Conservation (phyloP, 2,113 vertebrate genomes). For the Ahaetulla prasina region DNA sequence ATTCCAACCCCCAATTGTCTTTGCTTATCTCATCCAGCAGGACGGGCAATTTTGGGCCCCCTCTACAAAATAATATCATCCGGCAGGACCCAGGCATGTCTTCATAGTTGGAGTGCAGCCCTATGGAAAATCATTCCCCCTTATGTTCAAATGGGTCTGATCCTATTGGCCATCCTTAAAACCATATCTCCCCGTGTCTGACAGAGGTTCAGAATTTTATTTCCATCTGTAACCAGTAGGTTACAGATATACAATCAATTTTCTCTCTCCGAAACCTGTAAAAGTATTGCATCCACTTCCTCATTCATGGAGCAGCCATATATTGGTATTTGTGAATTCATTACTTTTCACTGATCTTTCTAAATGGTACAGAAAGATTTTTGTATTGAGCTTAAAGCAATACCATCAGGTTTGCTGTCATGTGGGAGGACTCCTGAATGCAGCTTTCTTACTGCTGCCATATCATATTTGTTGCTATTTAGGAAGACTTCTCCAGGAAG, state of each 20-base stretch:
- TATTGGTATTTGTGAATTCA: background rate
- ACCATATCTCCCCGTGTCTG: background rate
- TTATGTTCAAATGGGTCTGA: background rate
- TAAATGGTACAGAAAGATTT: background rate
- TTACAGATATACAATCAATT: background rate
- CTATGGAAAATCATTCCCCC: background rate
- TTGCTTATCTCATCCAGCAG: background rate
- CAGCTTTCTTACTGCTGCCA: background rate
- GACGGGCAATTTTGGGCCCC: background rate
- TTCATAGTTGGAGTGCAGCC: background rate
- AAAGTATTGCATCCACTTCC: background rate
- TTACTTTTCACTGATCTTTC: background rate
- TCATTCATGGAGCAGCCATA: background rate
- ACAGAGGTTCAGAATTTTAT: background rate
- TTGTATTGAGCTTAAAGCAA: background rate
- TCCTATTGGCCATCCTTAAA: background rate
- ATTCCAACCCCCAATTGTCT: background rate
- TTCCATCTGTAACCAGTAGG: background rate
- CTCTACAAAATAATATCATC: background rate
- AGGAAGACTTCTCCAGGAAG: background rate
- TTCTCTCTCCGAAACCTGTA: background rate
- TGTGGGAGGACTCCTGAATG: background rate
- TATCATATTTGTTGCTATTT: background rate
- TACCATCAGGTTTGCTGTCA: background rate
- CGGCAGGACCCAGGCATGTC: background rate